These are phyloP conservation scores for Drosophila rhopaloa DNA, from an alignment of 1,140 invertebrate species.

Conservation along the genomic window DNA sequence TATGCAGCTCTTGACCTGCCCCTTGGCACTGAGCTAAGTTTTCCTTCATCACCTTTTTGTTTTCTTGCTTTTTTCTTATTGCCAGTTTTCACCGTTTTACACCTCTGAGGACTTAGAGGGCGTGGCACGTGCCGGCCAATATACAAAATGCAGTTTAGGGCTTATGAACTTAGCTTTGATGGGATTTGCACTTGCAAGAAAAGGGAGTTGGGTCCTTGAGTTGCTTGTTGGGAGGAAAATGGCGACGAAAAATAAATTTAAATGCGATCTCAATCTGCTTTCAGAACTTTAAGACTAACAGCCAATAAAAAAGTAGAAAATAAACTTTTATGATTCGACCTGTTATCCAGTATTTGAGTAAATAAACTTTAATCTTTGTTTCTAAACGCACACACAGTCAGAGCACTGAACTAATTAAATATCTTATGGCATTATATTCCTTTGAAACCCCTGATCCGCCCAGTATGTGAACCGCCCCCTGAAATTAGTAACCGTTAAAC, in stretches of 20 bases:
- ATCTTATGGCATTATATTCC: not conserved
- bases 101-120: slow-evolving; percentile 14
- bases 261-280: not conserved
- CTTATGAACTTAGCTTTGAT: slow-evolving; percentile 72
- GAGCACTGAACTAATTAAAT: not conserved
- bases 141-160: slow-evolving; percentile 70
- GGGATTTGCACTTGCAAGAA: slow-evolving; percentile 57
- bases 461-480: not conserved
- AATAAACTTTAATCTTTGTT: no score
- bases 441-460: not conserved
- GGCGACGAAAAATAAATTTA: not conserved
- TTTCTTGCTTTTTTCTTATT: slow-evolving; percentile 30
- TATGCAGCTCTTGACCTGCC: slow-evolving; percentile 30
- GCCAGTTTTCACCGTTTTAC: slow-evolving; percentile 1
- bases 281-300: no score
- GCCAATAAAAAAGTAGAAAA: no score
- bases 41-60: not conserved
- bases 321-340: no score
- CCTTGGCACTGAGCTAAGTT: slow-evolving; percentile 8
- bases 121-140: slow-evolving; percentile 63
- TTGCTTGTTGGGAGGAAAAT: not conserved
- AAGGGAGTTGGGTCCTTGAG: slow-evolving; percentile 6
- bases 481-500: slow-evolving; percentile 51
- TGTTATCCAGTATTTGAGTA: no score
- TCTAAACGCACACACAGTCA: no score